These are phyloP conservation scores for Drosophila pruinosa DNA, from an alignment of 1,140 invertebrate genomes.

Conservation along the genomic window DNA sequence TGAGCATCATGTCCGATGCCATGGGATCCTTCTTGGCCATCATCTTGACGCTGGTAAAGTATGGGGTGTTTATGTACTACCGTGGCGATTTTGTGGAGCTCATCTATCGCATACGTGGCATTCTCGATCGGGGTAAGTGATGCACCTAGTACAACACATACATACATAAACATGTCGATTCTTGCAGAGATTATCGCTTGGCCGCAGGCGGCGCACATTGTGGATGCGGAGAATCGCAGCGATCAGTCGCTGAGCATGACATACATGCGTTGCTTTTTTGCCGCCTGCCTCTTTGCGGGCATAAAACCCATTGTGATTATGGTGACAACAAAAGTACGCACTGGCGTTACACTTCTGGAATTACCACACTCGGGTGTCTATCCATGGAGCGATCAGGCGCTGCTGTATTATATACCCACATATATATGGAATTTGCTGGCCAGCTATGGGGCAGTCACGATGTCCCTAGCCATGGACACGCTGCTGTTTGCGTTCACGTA, in stretches of 20 bases:
- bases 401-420: conserved; percentile 48
- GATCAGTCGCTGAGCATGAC: conserved; percentile 54
- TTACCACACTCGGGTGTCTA: conserved; percentile 52
- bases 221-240: conserved; percentile 53
- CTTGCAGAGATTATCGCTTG: conserved; percentile 36
- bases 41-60: conserved; percentile 49
- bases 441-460: conserved; percentile 58
- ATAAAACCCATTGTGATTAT: conserved; percentile 58
- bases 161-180: too few relatives aligned
- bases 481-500: conserved; percentile 64
- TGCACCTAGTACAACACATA: neutral
- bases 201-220: conserved; percentile 34
- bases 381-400: conserved; percentile 41
- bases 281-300: conserved; percentile 48
- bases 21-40: conserved; percentile 51
- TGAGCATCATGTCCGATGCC: conserved; percentile 55
- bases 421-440: conserved; percentile 61
- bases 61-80: conserved; percentile 45
- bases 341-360: conserved; percentile 34
- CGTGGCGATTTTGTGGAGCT: conserved; percentile 52
- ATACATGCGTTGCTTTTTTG: conserved; percentile 50
- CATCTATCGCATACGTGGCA: conserved; percentile 46
- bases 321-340: conserved; percentile 19
- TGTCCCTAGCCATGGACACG: conserved; percentile 62
- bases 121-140: conserved; percentile 51